Percentiles rank a stretch among this genome's conserved stretches.
Conservation (phyloP, 2,888 invertebrate genomes). For the Cosmorhoe ocellata region DNA sequence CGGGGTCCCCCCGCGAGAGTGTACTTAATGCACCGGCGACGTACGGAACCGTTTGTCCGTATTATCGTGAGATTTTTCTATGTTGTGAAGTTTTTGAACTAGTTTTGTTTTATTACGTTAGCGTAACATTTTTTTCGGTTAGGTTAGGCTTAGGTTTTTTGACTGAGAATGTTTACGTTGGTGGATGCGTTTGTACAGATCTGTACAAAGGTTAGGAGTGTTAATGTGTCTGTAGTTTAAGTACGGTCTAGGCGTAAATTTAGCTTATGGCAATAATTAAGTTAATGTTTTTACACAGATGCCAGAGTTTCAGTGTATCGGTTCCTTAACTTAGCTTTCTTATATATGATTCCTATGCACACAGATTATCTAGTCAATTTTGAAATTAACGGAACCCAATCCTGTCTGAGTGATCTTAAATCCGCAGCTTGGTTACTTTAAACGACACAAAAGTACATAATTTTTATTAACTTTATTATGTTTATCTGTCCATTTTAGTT, state of each 20-base stretch:
- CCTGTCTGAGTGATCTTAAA: constrained; percentile 63
- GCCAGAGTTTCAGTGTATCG: constrained; percentile 77
- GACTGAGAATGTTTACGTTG: constrained; percentile 66
- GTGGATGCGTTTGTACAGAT: constrained; percentile 73
- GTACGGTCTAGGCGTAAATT: constrained; percentile 71
- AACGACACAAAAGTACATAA: constrained; percentile 70
- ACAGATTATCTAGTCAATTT: constrained; percentile 82
- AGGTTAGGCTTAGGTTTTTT: constrained; percentile 55
- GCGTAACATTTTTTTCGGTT: constrained; percentile 48
- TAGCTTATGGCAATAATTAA: constrained; percentile 74
- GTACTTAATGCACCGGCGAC: constrained; percentile 7
- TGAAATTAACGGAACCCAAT: constrained; percentile 77
- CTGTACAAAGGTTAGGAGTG: constrained; percentile 73
- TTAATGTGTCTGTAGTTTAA: constrained; percentile 71
- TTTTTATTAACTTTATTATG: constrained; percentile 47
- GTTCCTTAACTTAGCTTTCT: constrained; percentile 80
- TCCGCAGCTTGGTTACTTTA: constrained; percentile 63
- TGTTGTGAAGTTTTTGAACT: constrained; percentile 52
- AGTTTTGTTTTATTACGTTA: constrained; percentile 41
- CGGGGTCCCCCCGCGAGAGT: constrained; percentile 27
- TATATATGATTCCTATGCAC: constrained; percentile 80
- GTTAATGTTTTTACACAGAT: constrained; percentile 57
- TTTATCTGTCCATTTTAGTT: constrained; percentile 73
- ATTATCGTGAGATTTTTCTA: constrained; percentile 57
- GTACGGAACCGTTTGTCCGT: constrained; percentile 54